Base-by-base conservation (phyloP, 2,113 vertebrate species). In the Rhegmatorhina hoffmannsi region DNA sequence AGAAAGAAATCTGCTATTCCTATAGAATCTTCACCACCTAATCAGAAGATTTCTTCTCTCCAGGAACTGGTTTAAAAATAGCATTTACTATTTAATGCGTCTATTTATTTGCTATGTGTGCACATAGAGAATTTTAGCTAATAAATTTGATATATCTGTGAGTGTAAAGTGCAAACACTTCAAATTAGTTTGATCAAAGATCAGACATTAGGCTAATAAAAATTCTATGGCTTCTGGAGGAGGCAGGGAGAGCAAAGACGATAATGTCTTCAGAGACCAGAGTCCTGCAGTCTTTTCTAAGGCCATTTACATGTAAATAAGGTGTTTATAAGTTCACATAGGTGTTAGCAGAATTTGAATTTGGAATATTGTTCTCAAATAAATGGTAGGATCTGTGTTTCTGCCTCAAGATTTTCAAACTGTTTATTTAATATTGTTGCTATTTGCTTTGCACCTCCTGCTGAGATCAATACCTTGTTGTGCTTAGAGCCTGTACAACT, bases 111-210 rank as follows among this genome's bases (percentile, higher is more conserved):
- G 75, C 66, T 89, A 19, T 60, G 33, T 94, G 89, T 88, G 90
- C 52, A 88, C 58, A 84, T 70, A 72, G 53, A 95, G 84, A 95
- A 95, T 95, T 89, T 97, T 96, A 94, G 85, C 80, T 94, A 97
- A 97, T 97, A 98, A 97, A 97, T 96, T 80, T 96, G 77, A 95
- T 97, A 21, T 87, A 97, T 94, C 70, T 91, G 25, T 40, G 47
- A 92, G 58, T 91, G 87, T 68, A 97, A 96, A 98, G 93, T 96
- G 80, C 92, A 97, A 95, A 91, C 83, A 83, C 86, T 97, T 97
- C 95, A 97, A 96, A 98, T 97, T 95, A 97, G 44, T 96, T 97
- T 97, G 96, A 97, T 96, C 93, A 95, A 96, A 97, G 96, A 95
- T 95, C 92, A 93, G 74, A 68, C 47, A 96, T 95, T 96, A 93